phyloP scores from a whole-genome alignment of 1,140 invertebrate genomes.

The Pomacea maculata region DNA sequence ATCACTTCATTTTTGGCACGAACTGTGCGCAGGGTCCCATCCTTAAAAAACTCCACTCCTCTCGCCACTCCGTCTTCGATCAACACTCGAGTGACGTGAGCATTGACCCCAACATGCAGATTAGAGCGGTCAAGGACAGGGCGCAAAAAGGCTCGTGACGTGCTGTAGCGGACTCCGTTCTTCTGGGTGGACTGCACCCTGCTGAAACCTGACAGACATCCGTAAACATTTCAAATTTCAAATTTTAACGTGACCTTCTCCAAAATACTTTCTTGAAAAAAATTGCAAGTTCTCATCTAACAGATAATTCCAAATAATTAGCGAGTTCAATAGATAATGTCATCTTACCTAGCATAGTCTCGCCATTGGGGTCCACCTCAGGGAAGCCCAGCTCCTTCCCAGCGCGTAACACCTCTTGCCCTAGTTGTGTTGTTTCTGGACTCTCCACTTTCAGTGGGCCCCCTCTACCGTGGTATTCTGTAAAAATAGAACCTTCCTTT shows the following conservation, averaged over 20 bases:
- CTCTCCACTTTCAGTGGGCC: constrained; percentile 38
- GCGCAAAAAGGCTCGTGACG: constrained; percentile 42
- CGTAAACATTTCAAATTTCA: neutral
- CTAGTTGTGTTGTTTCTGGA: constrained; percentile 22
- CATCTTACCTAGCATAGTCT: constrained; percentile 25
- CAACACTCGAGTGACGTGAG: constrained; percentile 42
- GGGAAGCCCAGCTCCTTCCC: constrained; percentile 35
- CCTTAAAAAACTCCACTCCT: constrained; percentile 55
- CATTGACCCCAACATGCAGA: constrained; percentile 41
- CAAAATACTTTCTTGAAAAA: too few relatives aligned
- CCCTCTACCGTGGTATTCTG: constrained; percentile 40
- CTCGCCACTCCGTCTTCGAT: constrained; percentile 15
- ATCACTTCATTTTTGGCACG: constrained; percentile 83
- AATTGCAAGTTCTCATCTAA: too few relatives aligned
- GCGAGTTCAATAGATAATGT: neutral
- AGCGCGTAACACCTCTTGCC: constrained; percentile 27
- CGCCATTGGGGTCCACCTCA: constrained; percentile 37
- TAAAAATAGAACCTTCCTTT: neutral
- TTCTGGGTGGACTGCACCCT: constrained; percentile 33
- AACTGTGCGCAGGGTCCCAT: constrained; percentile 68
- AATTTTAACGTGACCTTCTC: too few relatives aligned
- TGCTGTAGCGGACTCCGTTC: constrained; percentile 44
- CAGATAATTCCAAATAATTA: too few relatives aligned
- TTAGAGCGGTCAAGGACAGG: constrained; percentile 42
- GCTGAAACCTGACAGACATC: constrained; percentile 24